Evolutionary conservation across 1,140 invertebrate genomes (phyloP).

Genomic region (Caenorhabditis remanei): DNA sequence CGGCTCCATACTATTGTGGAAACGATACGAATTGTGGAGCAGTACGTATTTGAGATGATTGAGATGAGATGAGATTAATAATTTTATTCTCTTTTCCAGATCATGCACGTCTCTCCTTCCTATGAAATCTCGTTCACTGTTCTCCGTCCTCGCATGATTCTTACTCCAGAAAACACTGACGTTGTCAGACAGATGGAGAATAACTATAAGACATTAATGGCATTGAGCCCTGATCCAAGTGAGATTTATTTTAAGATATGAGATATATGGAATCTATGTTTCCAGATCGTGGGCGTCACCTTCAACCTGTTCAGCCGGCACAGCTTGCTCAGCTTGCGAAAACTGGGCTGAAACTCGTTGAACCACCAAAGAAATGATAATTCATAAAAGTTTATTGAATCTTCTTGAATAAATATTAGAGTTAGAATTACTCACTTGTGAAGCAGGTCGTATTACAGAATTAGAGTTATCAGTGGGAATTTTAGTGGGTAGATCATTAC

Average conservation of each 20-base stretch:
- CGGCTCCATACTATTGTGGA: constrained; percentile 70
- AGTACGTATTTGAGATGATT: too few species aligned
- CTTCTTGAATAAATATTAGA: neutral
- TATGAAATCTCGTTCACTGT: constrained; percentile 55
- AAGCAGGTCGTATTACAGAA: constrained; percentile 15
- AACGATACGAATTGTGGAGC: constrained; percentile 64
- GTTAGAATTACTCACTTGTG: neutral
- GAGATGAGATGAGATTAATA: too few species aligned
- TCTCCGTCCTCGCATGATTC: constrained; percentile 48
- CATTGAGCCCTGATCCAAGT: constrained; percentile 29
- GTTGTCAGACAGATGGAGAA: constrained; percentile 29
- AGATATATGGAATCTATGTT: neutral
- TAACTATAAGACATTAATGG: constrained; percentile 15
- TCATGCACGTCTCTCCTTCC: constrained; percentile 45
- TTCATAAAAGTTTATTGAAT: constrained; percentile 14
- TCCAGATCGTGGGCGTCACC: constrained; percentile 37
- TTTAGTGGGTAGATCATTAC: constrained; percentile 28
- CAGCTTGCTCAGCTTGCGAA: neutral
- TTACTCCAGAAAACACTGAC: constrained; percentile 10
- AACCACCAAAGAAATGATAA: neutral
- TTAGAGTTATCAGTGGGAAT: neutral
- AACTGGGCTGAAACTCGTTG: neutral
- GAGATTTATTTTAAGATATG: too few species aligned
- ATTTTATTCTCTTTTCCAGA: neutral
- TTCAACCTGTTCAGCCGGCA: neutral